Evolutionary conservation across 2,797 vertebrate species (phyloP).

Genomic region (Nyctalus aviator): DNA sequence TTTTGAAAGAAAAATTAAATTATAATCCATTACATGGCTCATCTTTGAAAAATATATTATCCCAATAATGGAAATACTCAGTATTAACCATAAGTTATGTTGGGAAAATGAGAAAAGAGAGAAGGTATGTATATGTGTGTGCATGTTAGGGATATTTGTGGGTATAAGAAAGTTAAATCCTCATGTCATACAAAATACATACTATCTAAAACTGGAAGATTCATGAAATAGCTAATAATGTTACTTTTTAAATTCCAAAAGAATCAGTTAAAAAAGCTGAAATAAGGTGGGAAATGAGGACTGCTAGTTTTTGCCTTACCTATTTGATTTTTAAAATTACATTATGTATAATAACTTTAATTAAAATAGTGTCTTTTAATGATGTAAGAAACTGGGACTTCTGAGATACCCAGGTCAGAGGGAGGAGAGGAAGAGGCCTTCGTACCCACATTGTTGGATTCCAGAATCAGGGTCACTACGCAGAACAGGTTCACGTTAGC

Average conservation of each 20-base stretch:
- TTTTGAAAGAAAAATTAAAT: not conserved
- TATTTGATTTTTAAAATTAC: slow-evolving; percentile 23
- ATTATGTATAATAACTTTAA: not conserved
- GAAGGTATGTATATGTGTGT: not conserved
- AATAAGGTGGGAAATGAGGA: not conserved
- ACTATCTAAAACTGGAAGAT: not conserved
- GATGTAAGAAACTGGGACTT: not conserved
- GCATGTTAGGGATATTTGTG: not conserved
- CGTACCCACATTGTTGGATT: slow-evolving; percentile 78
- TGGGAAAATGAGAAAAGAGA: not conserved
- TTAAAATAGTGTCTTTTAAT: not conserved
- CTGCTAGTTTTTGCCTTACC: not conserved
- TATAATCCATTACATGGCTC: not conserved
- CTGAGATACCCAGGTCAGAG: not conserved
- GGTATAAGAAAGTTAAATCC: slow-evolving; percentile 9
- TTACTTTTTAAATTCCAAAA: not conserved
- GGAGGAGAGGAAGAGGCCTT: not conserved
- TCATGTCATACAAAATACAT: not conserved
- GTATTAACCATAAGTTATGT: not conserved
- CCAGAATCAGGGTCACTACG: slow-evolving; percentile 77
- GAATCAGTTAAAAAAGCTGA: not conserved
- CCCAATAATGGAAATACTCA: not conserved
- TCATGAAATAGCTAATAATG: not conserved
- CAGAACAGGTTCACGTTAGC: slow-evolving; percentile 83
- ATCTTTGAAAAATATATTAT: slow-evolving; percentile 18